Percentiles rank a stretch among this genome's conserved stretches.
phyloP scores from a whole-genome alignment of 2,888 invertebrate species.

The Caenorhabditis sulstoni region DNA sequence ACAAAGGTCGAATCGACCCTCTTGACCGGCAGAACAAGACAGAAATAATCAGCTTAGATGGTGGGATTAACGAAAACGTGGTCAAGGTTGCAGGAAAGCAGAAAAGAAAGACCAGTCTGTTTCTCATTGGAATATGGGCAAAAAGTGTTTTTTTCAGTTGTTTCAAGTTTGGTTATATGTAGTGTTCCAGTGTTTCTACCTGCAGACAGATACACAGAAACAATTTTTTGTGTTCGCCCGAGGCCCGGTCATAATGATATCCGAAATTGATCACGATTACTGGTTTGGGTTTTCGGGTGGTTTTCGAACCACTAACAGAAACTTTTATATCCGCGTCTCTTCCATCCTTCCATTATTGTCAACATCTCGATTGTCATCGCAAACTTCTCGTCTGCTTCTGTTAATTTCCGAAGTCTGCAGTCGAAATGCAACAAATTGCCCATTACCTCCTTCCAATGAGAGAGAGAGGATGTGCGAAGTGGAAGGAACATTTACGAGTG shows the following conservation, averaged over 20 bases:
- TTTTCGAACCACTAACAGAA: too few species aligned
- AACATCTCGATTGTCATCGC: not conserved
- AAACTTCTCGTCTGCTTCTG: slow-evolving; percentile 6
- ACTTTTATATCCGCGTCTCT: too few species aligned
- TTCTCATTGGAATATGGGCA: not conserved
- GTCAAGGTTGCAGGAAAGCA: slow-evolving; percentile 41
- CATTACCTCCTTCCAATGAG: slow-evolving; percentile 14
- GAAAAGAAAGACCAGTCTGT: slow-evolving; percentile 8
- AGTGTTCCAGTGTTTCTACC: too few species aligned
- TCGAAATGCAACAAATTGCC: slow-evolving; percentile 51
- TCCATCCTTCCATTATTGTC: not conserved
- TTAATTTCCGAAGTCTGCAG: not conserved
- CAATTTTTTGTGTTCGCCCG: too few species aligned
- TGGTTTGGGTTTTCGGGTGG: too few species aligned
- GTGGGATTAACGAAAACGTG: slow-evolving; percentile 28
- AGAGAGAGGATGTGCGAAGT: slow-evolving; percentile 49
- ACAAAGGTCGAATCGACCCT: slow-evolving; percentile 20
- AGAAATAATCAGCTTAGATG: slow-evolving; percentile 35
- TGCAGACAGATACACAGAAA: too few species aligned
- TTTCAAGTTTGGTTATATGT: too few species aligned
- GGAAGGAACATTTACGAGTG: slow-evolving; percentile 41
- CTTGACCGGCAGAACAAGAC: slow-evolving; percentile 27
- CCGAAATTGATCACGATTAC: too few species aligned
- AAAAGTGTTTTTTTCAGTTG: not conserved
- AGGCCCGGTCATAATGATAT: too few species aligned